Percentiles rank a stretch among this genome's conserved stretches.
These are phyloP conservation scores for Acholoe squamosa DNA, from an alignment of 2,888 invertebrate species.

Conservation along the genomic window DNA sequence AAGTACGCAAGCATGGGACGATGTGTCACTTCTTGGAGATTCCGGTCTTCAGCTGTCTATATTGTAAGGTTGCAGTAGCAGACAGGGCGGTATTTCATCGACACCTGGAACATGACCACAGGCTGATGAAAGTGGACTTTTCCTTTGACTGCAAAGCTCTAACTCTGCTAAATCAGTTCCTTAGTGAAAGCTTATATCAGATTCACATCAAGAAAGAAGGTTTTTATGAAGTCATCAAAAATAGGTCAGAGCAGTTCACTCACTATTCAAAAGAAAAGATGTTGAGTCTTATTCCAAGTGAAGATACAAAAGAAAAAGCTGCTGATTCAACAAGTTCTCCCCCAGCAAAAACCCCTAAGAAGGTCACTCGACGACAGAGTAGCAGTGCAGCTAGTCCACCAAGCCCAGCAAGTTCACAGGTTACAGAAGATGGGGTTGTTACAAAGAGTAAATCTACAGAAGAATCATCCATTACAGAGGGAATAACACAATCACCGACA, in stretches of 20 bases:
- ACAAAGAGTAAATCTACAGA: too few relatives aligned
- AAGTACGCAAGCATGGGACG: slow-evolving; percentile 20
- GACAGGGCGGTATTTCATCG: slow-evolving; percentile 22
- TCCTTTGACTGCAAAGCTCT: slow-evolving; percentile 49
- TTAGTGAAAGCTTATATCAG: neutral
- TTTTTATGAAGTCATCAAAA: neutral
- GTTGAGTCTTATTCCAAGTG: neutral
- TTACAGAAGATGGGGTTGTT: neutral
- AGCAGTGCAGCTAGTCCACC: neutral
- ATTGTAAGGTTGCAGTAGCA: neutral
- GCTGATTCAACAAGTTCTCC: neutral
- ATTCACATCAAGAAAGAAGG: neutral
- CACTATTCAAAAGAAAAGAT: slow-evolving; percentile 4
- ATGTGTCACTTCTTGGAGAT: slow-evolving; percentile 54
- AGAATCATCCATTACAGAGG: too few relatives aligned
- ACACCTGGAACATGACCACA: neutral
- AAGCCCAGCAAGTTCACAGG: neutral
- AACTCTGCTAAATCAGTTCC: slow-evolving; percentile 35
- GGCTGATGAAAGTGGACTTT: neutral
- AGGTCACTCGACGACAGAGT: neutral
- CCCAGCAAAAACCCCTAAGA: neutral
- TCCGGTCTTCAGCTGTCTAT: slow-evolving; percentile 43
- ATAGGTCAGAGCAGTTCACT: neutral
- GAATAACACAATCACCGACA: neutral
- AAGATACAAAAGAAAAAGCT: neutral